These are phyloP conservation scores for Apamea epomidion DNA, from an alignment of 2,888 invertebrate species.

Conservation along the genomic window DNA sequence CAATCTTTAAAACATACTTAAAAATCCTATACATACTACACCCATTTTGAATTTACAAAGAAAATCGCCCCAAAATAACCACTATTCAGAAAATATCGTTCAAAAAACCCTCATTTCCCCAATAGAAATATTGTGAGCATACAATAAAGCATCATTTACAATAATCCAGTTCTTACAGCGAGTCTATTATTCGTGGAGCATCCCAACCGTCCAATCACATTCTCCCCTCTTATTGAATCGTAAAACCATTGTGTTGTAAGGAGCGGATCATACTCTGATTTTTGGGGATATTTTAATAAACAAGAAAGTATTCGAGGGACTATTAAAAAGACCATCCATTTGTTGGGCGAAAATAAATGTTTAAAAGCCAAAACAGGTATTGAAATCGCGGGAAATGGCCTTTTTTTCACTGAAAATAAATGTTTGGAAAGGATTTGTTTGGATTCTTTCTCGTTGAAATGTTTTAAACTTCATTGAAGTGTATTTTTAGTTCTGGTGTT, in stretches of 20 bases:
- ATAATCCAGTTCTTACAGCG: slow-evolving; percentile 54
- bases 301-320: slow-evolving; percentile 55
- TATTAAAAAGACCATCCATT: slow-evolving; percentile 48
- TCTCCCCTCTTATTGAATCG: slow-evolving; percentile 60
- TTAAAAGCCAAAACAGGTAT: slow-evolving; percentile 59
- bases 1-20: neutral
- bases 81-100: slow-evolving; percentile 38
- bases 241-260: slow-evolving; percentile 64
- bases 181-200: slow-evolving; percentile 58
- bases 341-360: slow-evolving; percentile 55
- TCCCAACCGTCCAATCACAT: slow-evolving; percentile 57
- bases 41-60: neutral
- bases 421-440: slow-evolving; percentile 34
- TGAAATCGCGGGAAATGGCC: slow-evolving; percentile 39
- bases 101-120: slow-evolving; percentile 18
- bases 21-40: neutral
- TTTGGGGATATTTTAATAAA: slow-evolving; percentile 64
- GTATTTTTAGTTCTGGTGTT: neutral
- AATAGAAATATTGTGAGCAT: slow-evolving; percentile 55
- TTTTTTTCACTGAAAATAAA: slow-evolving; percentile 34
- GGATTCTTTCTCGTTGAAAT: slow-evolving; percentile 21
- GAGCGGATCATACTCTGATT: slow-evolving; percentile 62
- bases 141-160: slow-evolving; percentile 61
- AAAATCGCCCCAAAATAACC: slow-evolving; percentile 3
- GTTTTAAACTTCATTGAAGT: slow-evolving; percentile 14